Percentiles rank a stretch among this genome's conserved stretches.
phyloP scores from a whole-genome alignment of 2,113 vertebrate genomes.

The Callospermophilus lateralis region DNA sequence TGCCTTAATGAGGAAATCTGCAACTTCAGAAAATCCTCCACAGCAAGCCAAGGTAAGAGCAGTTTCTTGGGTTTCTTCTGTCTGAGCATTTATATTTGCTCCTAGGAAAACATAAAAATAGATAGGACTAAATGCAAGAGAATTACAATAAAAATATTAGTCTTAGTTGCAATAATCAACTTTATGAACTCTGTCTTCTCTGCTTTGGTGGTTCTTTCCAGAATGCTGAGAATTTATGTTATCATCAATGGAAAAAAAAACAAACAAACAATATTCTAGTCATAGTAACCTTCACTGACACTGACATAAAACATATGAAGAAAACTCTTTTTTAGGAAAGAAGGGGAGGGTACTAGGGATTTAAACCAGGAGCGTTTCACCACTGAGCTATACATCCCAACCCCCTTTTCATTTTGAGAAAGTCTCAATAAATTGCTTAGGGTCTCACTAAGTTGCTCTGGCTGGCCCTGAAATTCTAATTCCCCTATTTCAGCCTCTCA shows the following conservation, averaged over 20 bases:
- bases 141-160: slow-evolving; percentile 3
- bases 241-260: slow-evolving; percentile 29
- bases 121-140: slow-evolving; percentile 48
- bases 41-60: slow-evolving; percentile 98
- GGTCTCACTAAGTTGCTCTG: too few relatives aligned
- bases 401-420: neutral
- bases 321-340: neutral
- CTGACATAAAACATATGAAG: slow-evolving; percentile 18
- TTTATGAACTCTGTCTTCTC: slow-evolving; percentile 28
- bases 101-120: slow-evolving; percentile 87
- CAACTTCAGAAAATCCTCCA: slow-evolving; percentile 98
- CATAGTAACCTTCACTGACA: slow-evolving; percentile 28
- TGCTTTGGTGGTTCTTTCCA: neutral
- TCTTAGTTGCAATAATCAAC: slow-evolving; percentile 43
- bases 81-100: slow-evolving; percentile 99
- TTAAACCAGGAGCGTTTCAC: too few relatives aligned
- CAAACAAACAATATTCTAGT: slow-evolving; percentile 18
- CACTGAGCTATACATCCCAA: too few relatives aligned
- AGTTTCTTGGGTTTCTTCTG: slow-evolving; percentile 99
- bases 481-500: too few relatives aligned
- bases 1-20: slow-evolving; percentile 99
- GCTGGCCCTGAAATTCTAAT: too few relatives aligned
- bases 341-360: too few relatives aligned
- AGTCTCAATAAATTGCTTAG: neutral
- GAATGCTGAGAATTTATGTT: slow-evolving; percentile 20